Conservation (phyloP, 2,888 invertebrate genomes). For the Craniophora ligustri region DNA sequence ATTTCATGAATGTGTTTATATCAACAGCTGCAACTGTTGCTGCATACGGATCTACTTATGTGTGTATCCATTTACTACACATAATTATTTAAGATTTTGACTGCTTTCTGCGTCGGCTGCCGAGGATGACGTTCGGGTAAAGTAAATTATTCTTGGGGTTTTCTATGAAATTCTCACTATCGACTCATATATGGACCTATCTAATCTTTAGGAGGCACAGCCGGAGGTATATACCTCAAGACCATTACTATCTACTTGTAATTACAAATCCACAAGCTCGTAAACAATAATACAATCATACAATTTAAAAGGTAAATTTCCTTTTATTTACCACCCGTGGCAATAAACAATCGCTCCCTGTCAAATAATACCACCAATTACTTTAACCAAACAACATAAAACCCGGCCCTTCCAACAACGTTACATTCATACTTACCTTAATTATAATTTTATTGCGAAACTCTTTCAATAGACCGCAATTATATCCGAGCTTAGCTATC, state of each 20-base stretch:
- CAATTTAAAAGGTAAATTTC: not conserved
- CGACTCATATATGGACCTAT: too few species aligned
- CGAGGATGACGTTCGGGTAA: too few species aligned
- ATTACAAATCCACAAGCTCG: not conserved
- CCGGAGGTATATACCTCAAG: not conserved
- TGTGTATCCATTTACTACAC: too few species aligned
- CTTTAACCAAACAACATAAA: constrained; percentile 19
- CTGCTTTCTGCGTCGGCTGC: too few species aligned
- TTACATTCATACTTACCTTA: constrained; percentile 28
- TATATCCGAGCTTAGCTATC: constrained; percentile 25
- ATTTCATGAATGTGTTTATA: too few species aligned
- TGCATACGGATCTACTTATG: too few species aligned
- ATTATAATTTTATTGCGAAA: constrained; percentile 36
- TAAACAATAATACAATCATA: not conserved
- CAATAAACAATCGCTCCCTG: constrained; percentile 18
- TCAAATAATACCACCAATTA: constrained; percentile 16
- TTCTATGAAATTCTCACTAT: too few species aligned
- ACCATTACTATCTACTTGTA: not conserved
- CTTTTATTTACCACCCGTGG: constrained; percentile 9
- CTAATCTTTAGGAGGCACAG: too few species aligned
- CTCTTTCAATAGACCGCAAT: constrained; percentile 32
- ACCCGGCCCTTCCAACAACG: constrained; percentile 8
- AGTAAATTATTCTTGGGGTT: too few species aligned
- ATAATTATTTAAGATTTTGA: too few species aligned
- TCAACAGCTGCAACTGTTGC: too few species aligned